A percentile compares a stretch with the other conserved stretches of the same genome.
These are phyloP conservation scores for Proctacanthus coquilletti DNA, from an alignment of 1,140 invertebrate genomes.

Conservation along the genomic window DNA sequence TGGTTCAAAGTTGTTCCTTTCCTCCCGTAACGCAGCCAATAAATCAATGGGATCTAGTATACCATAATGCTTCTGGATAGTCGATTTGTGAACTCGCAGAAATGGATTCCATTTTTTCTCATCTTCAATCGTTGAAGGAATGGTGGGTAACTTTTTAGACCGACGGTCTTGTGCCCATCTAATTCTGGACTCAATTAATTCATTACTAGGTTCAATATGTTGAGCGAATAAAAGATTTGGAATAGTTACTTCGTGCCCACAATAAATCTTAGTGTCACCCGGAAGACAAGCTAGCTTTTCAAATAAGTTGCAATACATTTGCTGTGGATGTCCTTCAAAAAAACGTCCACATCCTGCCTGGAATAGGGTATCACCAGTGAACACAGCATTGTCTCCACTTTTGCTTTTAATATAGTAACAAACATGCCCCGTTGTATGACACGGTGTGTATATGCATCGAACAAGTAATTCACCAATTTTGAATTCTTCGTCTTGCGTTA, in stretches of 20 bases:
- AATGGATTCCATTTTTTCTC: slow-evolving; percentile 86
- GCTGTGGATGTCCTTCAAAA: slow-evolving; percentile 84
- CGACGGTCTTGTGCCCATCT: slow-evolving; percentile 44
- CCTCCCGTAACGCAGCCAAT: slow-evolving; percentile 56
- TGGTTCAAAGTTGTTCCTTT: too few relatives aligned
- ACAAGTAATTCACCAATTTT: slow-evolving; percentile 60
- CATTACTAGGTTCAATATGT: slow-evolving; percentile 68
- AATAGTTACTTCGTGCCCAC: slow-evolving; percentile 89
- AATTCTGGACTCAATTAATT: slow-evolving; percentile 47
- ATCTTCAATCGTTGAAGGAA: slow-evolving; percentile 74
- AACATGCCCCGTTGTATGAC: slow-evolving; percentile 86
- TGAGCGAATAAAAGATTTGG: slow-evolving; percentile 76
- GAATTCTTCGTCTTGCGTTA: slow-evolving; percentile 48
- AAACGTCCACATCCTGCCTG: slow-evolving; percentile 86
- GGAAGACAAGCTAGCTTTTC: slow-evolving; percentile 60
- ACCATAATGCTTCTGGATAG: slow-evolving; percentile 49
- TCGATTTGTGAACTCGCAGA: slow-evolving; percentile 58
- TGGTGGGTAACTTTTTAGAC: slow-evolving; percentile 47
- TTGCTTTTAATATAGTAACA: slow-evolving; percentile 59
- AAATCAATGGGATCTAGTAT: slow-evolving; percentile 45
- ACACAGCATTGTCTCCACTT: slow-evolving; percentile 53
- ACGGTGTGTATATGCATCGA: slow-evolving; percentile 75
- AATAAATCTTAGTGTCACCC: slow-evolving; percentile 73
- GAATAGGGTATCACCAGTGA: slow-evolving; percentile 93
- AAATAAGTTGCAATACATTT: slow-evolving; percentile 77